These are phyloP conservation scores for Onychostruthus taczanowskii DNA, from an alignment of 2,113 vertebrate genomes.

Conservation along the genomic window DNA sequence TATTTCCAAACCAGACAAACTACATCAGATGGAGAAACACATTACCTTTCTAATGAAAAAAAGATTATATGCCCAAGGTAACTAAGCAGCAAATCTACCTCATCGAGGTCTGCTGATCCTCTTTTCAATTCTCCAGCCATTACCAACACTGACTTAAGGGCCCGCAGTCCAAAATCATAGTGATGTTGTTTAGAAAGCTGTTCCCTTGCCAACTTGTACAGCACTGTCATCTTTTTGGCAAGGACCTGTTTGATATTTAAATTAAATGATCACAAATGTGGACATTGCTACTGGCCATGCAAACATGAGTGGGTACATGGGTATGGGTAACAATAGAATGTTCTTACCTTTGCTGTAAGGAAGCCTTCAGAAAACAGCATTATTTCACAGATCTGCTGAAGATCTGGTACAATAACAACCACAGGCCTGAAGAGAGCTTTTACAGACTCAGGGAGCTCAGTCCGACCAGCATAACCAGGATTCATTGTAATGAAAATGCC, in stretches of 20 bases:
- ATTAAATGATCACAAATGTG: not conserved
- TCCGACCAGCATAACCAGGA: conserved; percentile 93
- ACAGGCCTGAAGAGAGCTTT: conserved; percentile 96
- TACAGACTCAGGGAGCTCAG: conserved; percentile 94
- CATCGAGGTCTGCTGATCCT: conserved; percentile 84
- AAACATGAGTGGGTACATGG: not conserved
- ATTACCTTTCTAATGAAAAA: not conserved
- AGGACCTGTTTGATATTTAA: conserved; percentile 75
- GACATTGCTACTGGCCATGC: not conserved
- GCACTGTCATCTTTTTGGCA: conserved; percentile 97
- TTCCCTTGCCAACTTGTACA: conserved; percentile 92
- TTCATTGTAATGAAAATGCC: conserved; percentile 99
- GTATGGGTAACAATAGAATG: not conserved
- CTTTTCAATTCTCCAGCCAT: conserved; percentile 97
- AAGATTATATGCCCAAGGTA: not conserved
- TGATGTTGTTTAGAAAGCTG: conserved; percentile 97
- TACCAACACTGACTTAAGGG: conserved; percentile 93
- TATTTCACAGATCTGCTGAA: conserved; percentile 98
- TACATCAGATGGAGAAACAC: not conserved
- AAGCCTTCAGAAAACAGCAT: conserved; percentile 99
- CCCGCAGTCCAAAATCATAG: conserved; percentile 95
- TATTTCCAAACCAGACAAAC: not conserved
- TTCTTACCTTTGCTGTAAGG: conserved; percentile 86
- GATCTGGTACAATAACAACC: conserved; percentile 92
- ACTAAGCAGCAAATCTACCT: conserved; percentile 75